Percentiles rank a stretch among this genome's conserved stretches.
These are phyloP conservation scores for Xylocopa sonorina DNA, from an alignment of 1,140 invertebrate genomes.

Conservation along the genomic window DNA sequence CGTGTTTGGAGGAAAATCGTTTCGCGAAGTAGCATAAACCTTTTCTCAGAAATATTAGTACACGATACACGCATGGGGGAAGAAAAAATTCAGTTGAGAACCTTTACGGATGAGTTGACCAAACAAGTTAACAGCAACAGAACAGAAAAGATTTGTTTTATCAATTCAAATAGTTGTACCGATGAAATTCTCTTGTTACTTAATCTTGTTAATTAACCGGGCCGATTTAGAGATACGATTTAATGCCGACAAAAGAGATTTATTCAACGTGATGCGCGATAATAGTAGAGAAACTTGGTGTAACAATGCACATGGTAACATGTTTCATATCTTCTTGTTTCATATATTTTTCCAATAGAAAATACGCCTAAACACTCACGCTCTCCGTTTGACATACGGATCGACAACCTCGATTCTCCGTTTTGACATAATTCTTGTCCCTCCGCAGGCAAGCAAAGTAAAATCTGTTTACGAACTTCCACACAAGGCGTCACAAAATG, in stretches of 20 bases:
- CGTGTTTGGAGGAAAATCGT: too few species aligned
- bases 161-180: not conserved
- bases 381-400: constrained; percentile 89
- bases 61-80: not conserved
- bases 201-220: not conserved
- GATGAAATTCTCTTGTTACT: not conserved
- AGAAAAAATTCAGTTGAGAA: constrained; percentile 43
- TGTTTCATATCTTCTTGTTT: constrained; percentile 36
- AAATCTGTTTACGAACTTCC: constrained; percentile 68
- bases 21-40: not conserved
- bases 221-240: not conserved
- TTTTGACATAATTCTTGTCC: constrained; percentile 86
- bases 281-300: constrained; percentile 44
- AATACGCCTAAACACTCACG: constrained; percentile 81
- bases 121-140: constrained; percentile 42
- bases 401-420: constrained; percentile 91
- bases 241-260: not conserved
- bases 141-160: not conserved
- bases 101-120: constrained; percentile 47
- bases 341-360: not conserved
- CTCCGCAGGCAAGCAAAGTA: constrained; percentile 47
- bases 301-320: constrained; percentile 67
- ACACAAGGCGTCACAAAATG: constrained; percentile 80
- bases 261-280: not conserved
- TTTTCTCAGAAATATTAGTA: not conserved